A percentile compares a stretch with the other conserved stretches of the same genome.
These are phyloP conservation scores for Hetaerina americana DNA, from an alignment of 1,140 invertebrate genomes.

Conservation along the genomic window DNA sequence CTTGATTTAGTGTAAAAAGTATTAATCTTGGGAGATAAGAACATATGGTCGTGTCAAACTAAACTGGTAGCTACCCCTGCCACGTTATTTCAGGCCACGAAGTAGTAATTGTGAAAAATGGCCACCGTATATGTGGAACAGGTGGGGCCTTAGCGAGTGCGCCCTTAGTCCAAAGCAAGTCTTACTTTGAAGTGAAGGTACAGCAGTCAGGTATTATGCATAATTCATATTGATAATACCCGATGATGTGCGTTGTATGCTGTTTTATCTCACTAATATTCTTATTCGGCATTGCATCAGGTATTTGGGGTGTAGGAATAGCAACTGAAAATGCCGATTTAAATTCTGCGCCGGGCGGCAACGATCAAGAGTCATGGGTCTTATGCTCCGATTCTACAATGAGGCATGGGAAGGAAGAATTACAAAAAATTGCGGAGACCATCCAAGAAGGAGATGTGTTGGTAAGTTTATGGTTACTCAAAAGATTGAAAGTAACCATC, in stretches of 20 bases:
- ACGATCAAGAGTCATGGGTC: constrained; percentile 86
- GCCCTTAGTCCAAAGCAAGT: constrained; percentile 91
- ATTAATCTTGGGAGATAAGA: too few species aligned
- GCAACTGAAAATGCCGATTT: constrained; percentile 78
- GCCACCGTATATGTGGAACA: constrained; percentile 84
- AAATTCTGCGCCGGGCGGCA: constrained; percentile 68
- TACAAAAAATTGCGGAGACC: constrained; percentile 50
- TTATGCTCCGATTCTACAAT: constrained; percentile 79
- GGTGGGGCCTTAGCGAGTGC: constrained; percentile 88
- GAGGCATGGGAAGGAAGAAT: constrained; percentile 66
- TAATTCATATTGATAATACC: neutral
- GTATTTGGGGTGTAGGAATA: constrained; percentile 85
- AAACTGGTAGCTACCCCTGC: too few species aligned
- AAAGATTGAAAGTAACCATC: neutral
- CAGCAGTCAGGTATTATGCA: constrained; percentile 70
- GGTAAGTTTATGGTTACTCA: too few species aligned
- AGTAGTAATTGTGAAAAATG: constrained; percentile 96
- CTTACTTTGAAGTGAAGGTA: constrained; percentile 97
- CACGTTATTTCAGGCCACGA: constrained; percentile 76
- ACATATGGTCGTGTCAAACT: too few species aligned
- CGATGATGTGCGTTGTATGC: neutral
- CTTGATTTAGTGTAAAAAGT: too few species aligned
- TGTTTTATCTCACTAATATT: too few species aligned
- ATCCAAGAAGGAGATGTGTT: constrained; percentile 90
- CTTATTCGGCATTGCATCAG: too few species aligned